Evolutionary conservation across 2,797 vertebrate genomes (phyloP), one percentile per base, ranked within the genome.

Genomic region (Gymnocypris eckloni): DNA sequence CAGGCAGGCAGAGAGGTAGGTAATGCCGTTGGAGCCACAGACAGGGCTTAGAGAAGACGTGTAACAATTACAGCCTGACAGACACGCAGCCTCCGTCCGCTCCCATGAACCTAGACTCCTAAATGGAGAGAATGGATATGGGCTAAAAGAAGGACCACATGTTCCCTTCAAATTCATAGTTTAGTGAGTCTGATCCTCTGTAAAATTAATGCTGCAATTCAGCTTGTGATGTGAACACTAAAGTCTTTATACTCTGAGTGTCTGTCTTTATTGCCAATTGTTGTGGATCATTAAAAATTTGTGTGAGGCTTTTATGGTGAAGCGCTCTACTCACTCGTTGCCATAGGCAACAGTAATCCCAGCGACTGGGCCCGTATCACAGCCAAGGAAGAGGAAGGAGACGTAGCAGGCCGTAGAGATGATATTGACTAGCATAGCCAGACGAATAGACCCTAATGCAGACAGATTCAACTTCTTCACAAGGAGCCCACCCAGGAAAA

Each of bases 391-490:
- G 77, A 99, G 97, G 95, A 99, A 99, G 71, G 98, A 99, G 87
- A 99, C 93, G 4, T 99, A 99, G 94, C 98, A 99, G 81, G 97
- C 96, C 0, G 98, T 99, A 93, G 98, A 99, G 82, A 99, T 96
- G 91, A 99, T 93, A 94, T 99, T 99, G 92, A 99, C 98, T 67
- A 99, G 86, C 98, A 99, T 99, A 91, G 98, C 97, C 97, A 99
- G 98, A 80, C 97, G 96, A 86, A 99, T 98, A 86, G 98, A 98
- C 72, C 98, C 98, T 59, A 99, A 94, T 0, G 98, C 98, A 0
- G 98, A 98, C 85, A 99, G 92, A 92, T 98, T 98, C 89, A 99
- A 94, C 94, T 99, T 99, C 94, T 99, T 99, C 90, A 99, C 98
- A 91, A 99, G 94, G 81, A 99, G 95, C 0, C 98, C 98, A 0